These are phyloP conservation scores for Corythaixoides concolor DNA, from an alignment of 2,113 vertebrate genomes.

Conservation along the genomic window DNA sequence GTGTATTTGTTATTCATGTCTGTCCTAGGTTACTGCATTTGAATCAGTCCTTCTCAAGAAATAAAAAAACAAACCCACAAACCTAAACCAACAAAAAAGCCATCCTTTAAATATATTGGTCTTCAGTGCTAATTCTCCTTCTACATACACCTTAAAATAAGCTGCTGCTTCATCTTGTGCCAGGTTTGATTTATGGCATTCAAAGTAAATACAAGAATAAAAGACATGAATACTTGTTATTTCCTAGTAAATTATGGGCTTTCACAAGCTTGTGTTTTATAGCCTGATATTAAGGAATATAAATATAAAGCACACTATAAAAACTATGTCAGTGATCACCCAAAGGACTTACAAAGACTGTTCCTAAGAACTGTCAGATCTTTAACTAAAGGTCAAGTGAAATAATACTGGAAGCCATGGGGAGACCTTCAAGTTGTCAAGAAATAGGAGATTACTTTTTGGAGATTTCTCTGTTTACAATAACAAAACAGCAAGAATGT, in stretches of 20 bases:
- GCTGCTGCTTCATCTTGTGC: not conserved
- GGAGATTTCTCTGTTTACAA: not conserved
- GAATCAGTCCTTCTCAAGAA: not conserved
- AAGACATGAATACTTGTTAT: constrained; percentile 3
- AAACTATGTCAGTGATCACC: not conserved
- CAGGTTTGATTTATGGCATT: not conserved
- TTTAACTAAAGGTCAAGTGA: not conserved
- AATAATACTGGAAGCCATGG: not conserved
- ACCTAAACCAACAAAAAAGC: not conserved
- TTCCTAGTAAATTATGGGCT: constrained; percentile 23
- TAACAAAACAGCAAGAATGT: not conserved
- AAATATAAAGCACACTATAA: not conserved
- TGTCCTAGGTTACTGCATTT: not conserved
- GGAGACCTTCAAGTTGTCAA: not conserved
- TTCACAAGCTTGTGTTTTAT: constrained; percentile 26
- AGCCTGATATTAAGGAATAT: constrained; percentile 6
- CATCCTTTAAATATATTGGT: not conserved
- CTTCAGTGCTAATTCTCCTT: not conserved
- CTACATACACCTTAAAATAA: not conserved
- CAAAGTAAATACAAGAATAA: constrained; percentile 1
- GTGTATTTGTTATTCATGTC: not conserved
- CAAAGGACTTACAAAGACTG: not conserved
- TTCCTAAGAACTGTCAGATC: not conserved
- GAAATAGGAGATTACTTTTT: not conserved
- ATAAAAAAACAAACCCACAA: not conserved